Conservation (phyloP, 2,113 vertebrate species). For the Tylochromis polylepis region DNA sequence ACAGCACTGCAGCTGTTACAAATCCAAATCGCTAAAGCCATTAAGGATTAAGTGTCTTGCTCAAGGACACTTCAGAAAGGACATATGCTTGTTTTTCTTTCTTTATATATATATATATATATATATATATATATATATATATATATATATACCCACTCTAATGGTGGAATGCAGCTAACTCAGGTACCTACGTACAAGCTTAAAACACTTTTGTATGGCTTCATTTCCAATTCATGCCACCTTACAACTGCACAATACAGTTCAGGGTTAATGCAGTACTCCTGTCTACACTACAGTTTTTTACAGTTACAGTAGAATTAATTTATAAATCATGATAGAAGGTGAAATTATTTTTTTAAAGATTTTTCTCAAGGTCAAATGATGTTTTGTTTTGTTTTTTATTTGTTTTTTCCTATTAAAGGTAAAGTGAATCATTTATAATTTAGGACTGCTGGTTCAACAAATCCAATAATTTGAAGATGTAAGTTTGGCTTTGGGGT, state of each 20-base stretch:
- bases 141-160: background rate
- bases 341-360: background rate
- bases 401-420: background rate
- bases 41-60: constrained; percentile 27
- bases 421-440: background rate
- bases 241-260: background rate
- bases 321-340: background rate
- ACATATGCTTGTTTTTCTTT: background rate
- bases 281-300: background rate
- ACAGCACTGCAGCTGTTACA: background rate
- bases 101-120: background rate
- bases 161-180: background rate
- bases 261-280: background rate
- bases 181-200: background rate
- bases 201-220: background rate
- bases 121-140: background rate
- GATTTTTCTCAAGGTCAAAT: background rate
- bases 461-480: background rate
- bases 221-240: background rate
- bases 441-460: background rate
- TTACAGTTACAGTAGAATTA: background rate
- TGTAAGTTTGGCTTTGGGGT: background rate
- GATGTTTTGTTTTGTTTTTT: background rate
- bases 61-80: constrained; percentile 38
- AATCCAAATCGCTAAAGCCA: constrained; percentile 29